Evolutionary conservation across 2,797 vertebrate genomes (phyloP).

Genomic region (Takifugu rubripes): DNA sequence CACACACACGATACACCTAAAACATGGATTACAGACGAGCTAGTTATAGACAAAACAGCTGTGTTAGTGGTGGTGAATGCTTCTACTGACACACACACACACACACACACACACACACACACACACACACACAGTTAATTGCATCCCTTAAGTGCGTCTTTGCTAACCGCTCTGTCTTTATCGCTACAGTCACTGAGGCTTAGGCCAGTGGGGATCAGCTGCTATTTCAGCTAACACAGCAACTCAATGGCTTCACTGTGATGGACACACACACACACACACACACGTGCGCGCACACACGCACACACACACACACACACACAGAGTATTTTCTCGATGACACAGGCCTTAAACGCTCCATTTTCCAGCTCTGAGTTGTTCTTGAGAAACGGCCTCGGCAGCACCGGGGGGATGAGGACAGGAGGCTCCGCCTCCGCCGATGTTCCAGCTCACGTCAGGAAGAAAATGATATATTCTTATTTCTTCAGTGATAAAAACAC

Average conservation of each 20-base stretch:
- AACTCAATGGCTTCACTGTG: conserved; percentile 45
- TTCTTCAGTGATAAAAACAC: too few relatives aligned
- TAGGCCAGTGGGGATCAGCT: conserved; percentile 47
- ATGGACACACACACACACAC: conserved; percentile 23
- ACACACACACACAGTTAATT: conserved; percentile 41
- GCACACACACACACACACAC: conserved; percentile 3
- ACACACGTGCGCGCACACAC: not conserved
- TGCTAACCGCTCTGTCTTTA: conserved; percentile 58
- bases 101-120: not conserved
- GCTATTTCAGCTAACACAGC: conserved; percentile 64
- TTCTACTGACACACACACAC: not conserved
- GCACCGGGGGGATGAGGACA: conserved; percentile 48
- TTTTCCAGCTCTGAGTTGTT: conserved; percentile 30
- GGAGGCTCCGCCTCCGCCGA: not conserved
- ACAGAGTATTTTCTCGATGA: conserved; percentile 51
- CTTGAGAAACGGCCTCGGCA: conserved; percentile 52
- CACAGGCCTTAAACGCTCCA: conserved; percentile 38
- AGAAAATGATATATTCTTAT: too few relatives aligned
- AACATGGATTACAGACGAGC: too few relatives aligned
- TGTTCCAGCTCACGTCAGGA: too few relatives aligned
- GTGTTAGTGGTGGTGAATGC: too few relatives aligned
- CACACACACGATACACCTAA: too few relatives aligned
- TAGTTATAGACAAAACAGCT: too few relatives aligned
- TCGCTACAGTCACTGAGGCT: conserved; percentile 62
- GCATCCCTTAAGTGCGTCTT: conserved; percentile 54